Conservation (phyloP, 1,140 invertebrate species). For the Cecropterus lyciades region DNA sequence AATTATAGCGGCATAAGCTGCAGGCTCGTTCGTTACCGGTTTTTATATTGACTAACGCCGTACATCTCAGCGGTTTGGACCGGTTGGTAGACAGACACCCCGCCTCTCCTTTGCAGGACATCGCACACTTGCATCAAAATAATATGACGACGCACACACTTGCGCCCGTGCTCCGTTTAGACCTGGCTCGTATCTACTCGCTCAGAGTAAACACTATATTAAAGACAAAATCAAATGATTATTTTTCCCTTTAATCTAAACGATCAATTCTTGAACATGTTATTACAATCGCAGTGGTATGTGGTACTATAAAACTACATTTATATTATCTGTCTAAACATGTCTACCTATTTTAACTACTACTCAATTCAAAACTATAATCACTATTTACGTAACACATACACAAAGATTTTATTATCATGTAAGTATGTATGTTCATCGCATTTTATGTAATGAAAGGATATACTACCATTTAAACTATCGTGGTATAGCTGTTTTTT, state of each 20-base stretch:
- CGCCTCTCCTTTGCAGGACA: conserved; percentile 50
- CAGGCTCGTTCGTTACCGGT: conserved; percentile 59
- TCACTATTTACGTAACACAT: too few relatives aligned
- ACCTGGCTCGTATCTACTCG: background rate
- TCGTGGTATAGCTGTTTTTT: too few relatives aligned
- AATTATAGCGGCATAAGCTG: conserved; percentile 50
- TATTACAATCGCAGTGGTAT: too few relatives aligned
- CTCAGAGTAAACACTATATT: conserved; percentile 8
- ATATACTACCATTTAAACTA: too few relatives aligned
- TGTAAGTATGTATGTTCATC: too few relatives aligned
- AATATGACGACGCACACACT: conserved; percentile 22
- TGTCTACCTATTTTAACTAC: too few relatives aligned
- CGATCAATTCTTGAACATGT: background rate
- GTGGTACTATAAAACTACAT: too few relatives aligned
- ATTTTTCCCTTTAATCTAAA: background rate
- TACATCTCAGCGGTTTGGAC: conserved; percentile 65
- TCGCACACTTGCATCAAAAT: conserved; percentile 48
- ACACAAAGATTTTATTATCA: too few relatives aligned
- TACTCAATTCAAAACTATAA: too few relatives aligned
- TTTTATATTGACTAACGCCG: conserved; percentile 69
- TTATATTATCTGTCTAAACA: too few relatives aligned
- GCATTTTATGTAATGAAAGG: too few relatives aligned
- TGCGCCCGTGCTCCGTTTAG: background rate
- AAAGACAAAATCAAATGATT: background rate
- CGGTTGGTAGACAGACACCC: conserved; percentile 62